Evolutionary conservation across 2,888 invertebrate genomes (phyloP), one percentile per base, ranked within the genome.

Genomic region (Cinara cedri): DNA sequence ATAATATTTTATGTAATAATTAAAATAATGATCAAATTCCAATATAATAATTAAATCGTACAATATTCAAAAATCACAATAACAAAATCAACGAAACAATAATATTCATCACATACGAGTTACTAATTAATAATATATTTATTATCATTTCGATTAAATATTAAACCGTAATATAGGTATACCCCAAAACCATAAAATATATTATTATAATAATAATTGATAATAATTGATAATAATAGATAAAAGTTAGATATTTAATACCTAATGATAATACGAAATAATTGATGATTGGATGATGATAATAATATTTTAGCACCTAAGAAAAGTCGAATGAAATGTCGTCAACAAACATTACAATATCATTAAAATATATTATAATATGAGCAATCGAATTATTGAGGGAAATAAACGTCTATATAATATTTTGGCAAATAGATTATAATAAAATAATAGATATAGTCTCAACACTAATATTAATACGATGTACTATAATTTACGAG

Each of bases 61-160:
- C 19, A 49, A 76, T 34, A 34, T 34, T 34, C 34, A 34, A 21
- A 78, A 78, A 78, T 78, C 68, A 78, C 78, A 78, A 78, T 70
- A 78, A 60, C 55, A 76, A 78, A 51, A 70, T 51, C n/a, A 16
- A 60, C 14, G 11, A 6, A 60, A 70, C 51, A 60, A 78, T 72
- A 26, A 72, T 62, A 72, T n/a, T n/a, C n/a, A 72, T 55, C 24
- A 60, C 57, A 57, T 21, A 46, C 21, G 65, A 44, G 21, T 46
- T 1, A 65, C 46, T 46, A 65, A 63, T 4, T 55, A 42, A 72
- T 46, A 13, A 19, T 74, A 24, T 34, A 34, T 3, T 34, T 34
- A 34, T 42, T 42, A 63, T 65, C 51, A 54, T 16, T 63, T 14
- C 1, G 2, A 14, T 44, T 34, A 34, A 72, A n/a, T 72, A 9